These are phyloP conservation scores for Drosophila eohydei DNA, from an alignment of 2,888 invertebrate genomes.

Conservation along the genomic window DNA sequence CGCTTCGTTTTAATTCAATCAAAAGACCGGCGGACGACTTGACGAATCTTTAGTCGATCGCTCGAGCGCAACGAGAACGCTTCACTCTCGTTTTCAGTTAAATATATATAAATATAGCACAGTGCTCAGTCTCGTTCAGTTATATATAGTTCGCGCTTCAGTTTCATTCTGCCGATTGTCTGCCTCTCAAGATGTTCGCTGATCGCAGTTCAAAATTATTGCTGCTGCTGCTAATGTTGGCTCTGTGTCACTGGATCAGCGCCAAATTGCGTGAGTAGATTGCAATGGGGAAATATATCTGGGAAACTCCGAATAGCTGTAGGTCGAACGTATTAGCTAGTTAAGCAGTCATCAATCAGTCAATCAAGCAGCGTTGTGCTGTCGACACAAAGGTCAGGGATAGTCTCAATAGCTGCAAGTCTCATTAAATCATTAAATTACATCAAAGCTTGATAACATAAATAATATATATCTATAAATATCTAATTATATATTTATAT, in stretches of 20 bases:
- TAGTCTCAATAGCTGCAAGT: background rate
- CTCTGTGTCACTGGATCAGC: constrained; percentile 48
- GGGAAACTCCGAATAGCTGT: constrained; percentile 12
- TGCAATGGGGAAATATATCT: constrained; percentile 7
- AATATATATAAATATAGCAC: constrained; percentile 3
- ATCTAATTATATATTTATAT: background rate
- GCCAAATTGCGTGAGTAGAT: constrained; percentile 68
- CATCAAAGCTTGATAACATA: background rate
- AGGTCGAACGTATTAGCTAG: constrained; percentile 19
- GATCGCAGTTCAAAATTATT: constrained; percentile 25
- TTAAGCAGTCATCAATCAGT: constrained; percentile 13
- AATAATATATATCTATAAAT: background rate
- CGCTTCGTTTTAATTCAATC: constrained; percentile 74
- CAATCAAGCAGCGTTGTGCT: constrained; percentile 4
- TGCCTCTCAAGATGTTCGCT: constrained; percentile 43
- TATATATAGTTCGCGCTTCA: constrained; percentile 21
- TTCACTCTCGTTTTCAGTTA: constrained; percentile 44
- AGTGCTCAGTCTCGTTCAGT: background rate
- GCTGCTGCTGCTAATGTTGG: constrained; percentile 33
- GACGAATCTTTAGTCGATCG: constrained; percentile 70
- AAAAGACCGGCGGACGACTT: constrained; percentile 57
- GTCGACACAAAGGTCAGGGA: background rate
- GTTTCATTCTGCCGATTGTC: constrained; percentile 45
- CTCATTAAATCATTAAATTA: background rate
- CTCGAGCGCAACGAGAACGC: constrained; percentile 61